These are phyloP conservation scores for Tetragonisca angustula DNA, from an alignment of 2,888 invertebrate genomes.

Conservation along the genomic window DNA sequence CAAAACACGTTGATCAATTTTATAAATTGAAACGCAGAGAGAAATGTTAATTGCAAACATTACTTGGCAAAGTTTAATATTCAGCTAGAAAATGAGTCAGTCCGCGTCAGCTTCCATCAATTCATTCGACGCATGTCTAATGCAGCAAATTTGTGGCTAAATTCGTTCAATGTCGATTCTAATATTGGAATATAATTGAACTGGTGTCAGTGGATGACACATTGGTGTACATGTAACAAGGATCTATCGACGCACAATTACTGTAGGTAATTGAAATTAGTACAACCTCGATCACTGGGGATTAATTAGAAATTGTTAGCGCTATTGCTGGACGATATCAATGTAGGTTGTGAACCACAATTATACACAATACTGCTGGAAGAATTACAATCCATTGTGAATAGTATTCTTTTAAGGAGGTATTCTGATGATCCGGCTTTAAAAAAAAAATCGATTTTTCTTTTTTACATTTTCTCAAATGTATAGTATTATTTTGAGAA, in stretches of 20 bases:
- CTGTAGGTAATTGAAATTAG: slow-evolving; percentile 15
- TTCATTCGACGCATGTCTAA: neutral
- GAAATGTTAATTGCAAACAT: neutral
- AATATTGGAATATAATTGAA: slow-evolving; percentile 21
- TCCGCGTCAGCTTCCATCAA: neutral
- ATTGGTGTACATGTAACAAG: neutral
- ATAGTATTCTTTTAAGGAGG: neutral
- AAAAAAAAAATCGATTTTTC: no score
- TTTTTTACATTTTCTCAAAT: no score
- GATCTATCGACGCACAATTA: slow-evolving; percentile 9
- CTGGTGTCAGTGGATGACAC: neutral
- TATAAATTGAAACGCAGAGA: neutral
- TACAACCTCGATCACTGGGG: slow-evolving; percentile 5
- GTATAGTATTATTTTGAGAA: no score
- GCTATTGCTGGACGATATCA: neutral
- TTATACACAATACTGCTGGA: no score
- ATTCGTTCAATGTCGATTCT: neutral
- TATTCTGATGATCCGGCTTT: no score
- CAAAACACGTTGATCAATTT: neutral
- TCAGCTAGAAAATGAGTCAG: no score
- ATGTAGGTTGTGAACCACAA: neutral
- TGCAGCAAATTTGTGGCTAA: neutral
- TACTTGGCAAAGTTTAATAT: neutral
- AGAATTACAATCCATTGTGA: neutral
- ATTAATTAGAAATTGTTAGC: neutral